A percentile compares a stretch with the other conserved stretches of the same genome.
These are phyloP conservation scores for Drosophila obscura DNA, from an alignment of 1,140 invertebrate species.

Conservation along the genomic window DNA sequence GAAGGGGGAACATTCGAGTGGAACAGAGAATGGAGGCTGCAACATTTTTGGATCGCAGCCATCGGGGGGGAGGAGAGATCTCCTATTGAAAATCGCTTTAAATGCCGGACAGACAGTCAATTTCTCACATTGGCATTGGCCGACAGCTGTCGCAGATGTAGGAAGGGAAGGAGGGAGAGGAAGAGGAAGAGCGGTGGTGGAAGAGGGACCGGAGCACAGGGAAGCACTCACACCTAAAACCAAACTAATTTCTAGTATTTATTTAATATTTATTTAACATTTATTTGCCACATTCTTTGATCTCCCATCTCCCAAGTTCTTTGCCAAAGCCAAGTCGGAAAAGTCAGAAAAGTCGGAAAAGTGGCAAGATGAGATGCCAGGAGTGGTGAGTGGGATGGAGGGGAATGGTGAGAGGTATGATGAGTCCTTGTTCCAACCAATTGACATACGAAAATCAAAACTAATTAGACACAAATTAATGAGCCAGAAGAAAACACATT, in stretches of 20 bases:
- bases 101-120: constrained; percentile 61
- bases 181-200: constrained; percentile 6
- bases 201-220: no score
- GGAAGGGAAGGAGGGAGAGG: not conserved
- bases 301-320: constrained; percentile 74
- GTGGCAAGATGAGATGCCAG: constrained; percentile 21
- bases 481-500: constrained; percentile 37
- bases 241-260: constrained; percentile 33
- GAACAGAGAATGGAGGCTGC: no score
- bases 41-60: no score
- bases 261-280: constrained; percentile 60
- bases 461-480: constrained; percentile 80
- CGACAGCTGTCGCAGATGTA: constrained; percentile 60
- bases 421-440: constrained; percentile 48
- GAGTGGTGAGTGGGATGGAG: not conserved
- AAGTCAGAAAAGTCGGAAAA: constrained; percentile 37
- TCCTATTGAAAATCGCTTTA: constrained; percentile 66
- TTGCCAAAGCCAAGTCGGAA: constrained; percentile 78
- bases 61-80: constrained; percentile 5
- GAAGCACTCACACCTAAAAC: not conserved
- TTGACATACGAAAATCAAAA: constrained; percentile 69
- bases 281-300: constrained; percentile 66
- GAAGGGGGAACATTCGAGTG: not conserved
- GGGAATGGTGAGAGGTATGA: not conserved
- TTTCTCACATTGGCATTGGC: constrained; percentile 53